Conservation (phyloP, 2,113 vertebrate genomes). For the Indri indri region DNA sequence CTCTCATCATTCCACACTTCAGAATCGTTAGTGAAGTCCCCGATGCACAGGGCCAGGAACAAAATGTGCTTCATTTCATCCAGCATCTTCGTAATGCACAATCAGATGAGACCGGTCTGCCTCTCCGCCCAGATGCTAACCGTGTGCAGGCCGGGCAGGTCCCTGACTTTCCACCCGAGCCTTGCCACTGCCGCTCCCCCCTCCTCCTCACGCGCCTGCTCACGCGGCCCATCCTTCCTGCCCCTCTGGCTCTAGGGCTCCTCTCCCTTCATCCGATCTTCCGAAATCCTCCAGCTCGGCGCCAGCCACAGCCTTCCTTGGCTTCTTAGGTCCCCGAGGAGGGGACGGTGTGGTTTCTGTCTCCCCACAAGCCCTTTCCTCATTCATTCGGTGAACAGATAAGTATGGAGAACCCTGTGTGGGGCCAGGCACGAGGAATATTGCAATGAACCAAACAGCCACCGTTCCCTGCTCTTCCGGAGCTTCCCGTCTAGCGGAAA, state of each 20-base stretch:
- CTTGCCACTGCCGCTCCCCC: fast-evolving
- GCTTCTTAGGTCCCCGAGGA: not conserved
- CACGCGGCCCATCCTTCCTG: no score
- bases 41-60: not conserved
- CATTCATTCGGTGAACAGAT: not conserved
- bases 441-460: not conserved
- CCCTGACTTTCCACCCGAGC: not conserved
- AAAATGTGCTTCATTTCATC: not conserved
- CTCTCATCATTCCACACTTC: not conserved
- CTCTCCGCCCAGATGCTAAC: not conserved
- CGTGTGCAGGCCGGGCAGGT: not conserved
- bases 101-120: not conserved
- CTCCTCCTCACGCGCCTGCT: not conserved
- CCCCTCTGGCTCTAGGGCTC: not conserved
- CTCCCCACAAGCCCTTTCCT: not conserved
- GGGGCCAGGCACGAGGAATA: not conserved
- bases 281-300: not conserved
- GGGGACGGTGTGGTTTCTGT: not conserved
- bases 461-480: not conserved
- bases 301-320: not conserved
- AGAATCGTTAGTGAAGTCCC: not conserved
- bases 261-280: not conserved
- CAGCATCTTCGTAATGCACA: not conserved
- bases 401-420: not conserved
- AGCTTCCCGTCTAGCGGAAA: not conserved